Conservation (phyloP, 2,113 vertebrate species). For the Phylloscopus whistleri region DNA sequence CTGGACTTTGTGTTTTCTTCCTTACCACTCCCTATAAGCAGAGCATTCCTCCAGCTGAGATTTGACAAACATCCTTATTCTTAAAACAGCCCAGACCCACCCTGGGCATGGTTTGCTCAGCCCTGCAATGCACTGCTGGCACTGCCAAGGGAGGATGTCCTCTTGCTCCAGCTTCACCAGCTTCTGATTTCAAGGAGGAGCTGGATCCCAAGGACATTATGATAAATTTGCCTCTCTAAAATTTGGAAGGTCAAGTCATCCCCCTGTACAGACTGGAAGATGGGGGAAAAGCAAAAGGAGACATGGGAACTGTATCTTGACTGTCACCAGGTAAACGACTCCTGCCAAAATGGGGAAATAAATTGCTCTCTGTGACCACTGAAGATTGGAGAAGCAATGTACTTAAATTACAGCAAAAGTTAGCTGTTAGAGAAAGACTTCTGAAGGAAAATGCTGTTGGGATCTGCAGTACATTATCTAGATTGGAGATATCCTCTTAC, state of each 20-base stretch:
- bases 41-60: not conserved
- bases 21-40: not conserved
- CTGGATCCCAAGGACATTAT: not conserved
- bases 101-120: not conserved
- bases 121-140: not conserved
- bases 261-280: not conserved
- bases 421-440: not conserved
- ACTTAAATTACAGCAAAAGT: not conserved
- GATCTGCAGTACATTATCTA: not conserved
- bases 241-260: not conserved
- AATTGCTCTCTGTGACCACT: not conserved
- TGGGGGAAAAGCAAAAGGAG: not conserved
- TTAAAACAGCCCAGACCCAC: not conserved
- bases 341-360: not conserved
- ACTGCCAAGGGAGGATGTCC: not conserved
- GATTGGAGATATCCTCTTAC: not conserved
- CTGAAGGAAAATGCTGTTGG: not conserved
- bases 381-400: not conserved
- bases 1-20: not conserved
- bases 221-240: not conserved
- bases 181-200: not conserved
- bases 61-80: not conserved
- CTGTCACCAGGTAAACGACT: not conserved
- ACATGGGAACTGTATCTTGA: not conserved
- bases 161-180: fast-evolving